Evolutionary conservation across 2,888 invertebrate species (phyloP), one percentile per base, ranked within the genome.

Genomic region (Hydrotaea cyrtoneurina): DNA sequence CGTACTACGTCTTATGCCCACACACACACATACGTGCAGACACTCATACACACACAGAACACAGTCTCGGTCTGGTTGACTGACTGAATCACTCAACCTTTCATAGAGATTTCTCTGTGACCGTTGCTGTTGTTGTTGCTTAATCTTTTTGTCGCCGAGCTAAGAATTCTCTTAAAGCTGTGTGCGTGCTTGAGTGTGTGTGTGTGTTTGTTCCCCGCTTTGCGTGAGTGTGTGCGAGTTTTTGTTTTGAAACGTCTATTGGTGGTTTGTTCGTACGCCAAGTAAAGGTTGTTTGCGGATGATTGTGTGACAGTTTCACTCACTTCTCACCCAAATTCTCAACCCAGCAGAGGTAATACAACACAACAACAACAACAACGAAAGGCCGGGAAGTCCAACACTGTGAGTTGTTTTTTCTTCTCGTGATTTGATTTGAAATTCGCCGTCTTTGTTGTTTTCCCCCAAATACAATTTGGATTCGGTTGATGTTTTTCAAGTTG

Each of bases 201-300:
- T 74, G 73, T 57, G 55, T 73, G 73, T 53, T 31, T 46, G n/a
- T 62, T 31, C 46, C 46, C n/a, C n/a, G 13, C 17, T 23, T 39
- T 21, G 43, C 21, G 39, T 13, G 73, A 21, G 73, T 73, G 73
- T 55, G 53, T 50, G 46, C 36, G 53, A 31, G 46, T 78, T 78
- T 75, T 73, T 72, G 74, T 78, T 59, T n/a, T 64, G 77, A 69
- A 80, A 80, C 83, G 78, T 82, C 83, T 86, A 86, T 87, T 87
- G 86, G 86, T 83, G 80, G 83, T 57, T 55, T 13, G 59, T 46
- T 77, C 55, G 59, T 50, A n/a, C 15, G 36, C 0, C 36, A 36
- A n/a, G 62, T n/a, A 62, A 50, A 15, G 15, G 50, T n/a, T 26
- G 55, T 39, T 39, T 8, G 39, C 39, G 39, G 11, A 39, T 10